Percentiles rank a stretch among this genome's conserved stretches.
phyloP scores from a whole-genome alignment of 2,797 vertebrate species.

The Cichlasoma orientale region DNA sequence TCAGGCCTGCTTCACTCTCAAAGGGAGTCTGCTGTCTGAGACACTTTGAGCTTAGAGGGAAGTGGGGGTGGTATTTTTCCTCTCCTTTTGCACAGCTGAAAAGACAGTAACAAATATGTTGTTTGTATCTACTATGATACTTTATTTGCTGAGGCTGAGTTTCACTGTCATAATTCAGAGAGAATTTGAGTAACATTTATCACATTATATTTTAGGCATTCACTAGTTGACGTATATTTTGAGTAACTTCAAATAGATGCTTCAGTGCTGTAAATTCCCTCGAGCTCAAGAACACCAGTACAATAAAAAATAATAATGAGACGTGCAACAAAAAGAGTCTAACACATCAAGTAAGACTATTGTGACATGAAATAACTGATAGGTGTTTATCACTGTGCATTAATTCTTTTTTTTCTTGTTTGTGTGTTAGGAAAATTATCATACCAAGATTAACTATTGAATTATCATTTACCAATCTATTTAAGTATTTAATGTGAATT shows the following conservation, averaged over 20 bases:
- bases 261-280: not conserved
- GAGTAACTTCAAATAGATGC: slow-evolving; percentile 10
- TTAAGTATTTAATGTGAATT: not conserved
- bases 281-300: slow-evolving; percentile 8
- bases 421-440: not conserved
- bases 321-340: not conserved
- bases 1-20: slow-evolving; percentile 69
- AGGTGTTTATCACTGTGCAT: not conserved
- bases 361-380: not conserved
- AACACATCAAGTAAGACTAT: not conserved
- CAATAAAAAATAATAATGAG: slow-evolving; percentile 4
- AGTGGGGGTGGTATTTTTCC: slow-evolving; percentile 46
- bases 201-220: slow-evolving; percentile 11
- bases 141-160: slow-evolving; percentile 37
- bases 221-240: not conserved
- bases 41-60: slow-evolving; percentile 60
- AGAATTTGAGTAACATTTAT: slow-evolving; percentile 13
- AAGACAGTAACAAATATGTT: slow-evolving; percentile 48
- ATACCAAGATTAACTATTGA: not conserved
- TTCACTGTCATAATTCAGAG: slow-evolving; percentile 16
- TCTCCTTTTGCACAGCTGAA: slow-evolving; percentile 34
- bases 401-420: not conserved
- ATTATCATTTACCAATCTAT: not conserved
- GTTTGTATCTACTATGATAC: slow-evolving; percentile 42
- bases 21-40: slow-evolving; percentile 63